A percentile compares a stretch with the other conserved stretches of the same genome.
Evolutionary conservation across 2,888 invertebrate genomes (phyloP).

Genomic region (Apodemia duryi): DNA sequence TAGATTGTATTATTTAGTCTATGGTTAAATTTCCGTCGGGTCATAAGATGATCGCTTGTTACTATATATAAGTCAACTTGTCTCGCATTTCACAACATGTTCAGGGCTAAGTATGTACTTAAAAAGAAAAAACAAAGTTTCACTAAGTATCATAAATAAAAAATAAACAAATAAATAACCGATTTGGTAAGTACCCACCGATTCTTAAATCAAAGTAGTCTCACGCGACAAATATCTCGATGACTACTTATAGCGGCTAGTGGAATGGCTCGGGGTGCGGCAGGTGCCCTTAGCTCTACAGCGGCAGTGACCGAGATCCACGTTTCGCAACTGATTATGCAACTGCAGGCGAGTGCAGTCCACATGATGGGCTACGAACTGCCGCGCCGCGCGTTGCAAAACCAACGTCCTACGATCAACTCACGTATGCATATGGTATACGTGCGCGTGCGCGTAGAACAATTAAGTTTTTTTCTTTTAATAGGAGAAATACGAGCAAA

Average conservation of each 20-base stretch:
- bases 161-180: too few relatives aligned
- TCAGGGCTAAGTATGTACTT: too few relatives aligned
- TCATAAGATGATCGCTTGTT: too few relatives aligned
- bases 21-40: too few relatives aligned
- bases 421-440: conserved; percentile 51
- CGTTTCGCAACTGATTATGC: conserved; percentile 71
- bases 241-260: conserved; percentile 21
- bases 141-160: too few relatives aligned
- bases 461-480: neutral
- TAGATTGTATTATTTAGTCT: too few relatives aligned
- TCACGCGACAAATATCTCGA: neutral
- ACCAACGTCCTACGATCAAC: conserved; percentile 38
- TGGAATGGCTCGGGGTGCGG: conserved; percentile 52
- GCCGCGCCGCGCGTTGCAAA: conserved; percentile 51
- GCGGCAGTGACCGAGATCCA: conserved; percentile 76
- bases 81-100: too few relatives aligned
- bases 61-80: too few relatives aligned
- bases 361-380: conserved; percentile 63
- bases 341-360: conserved; percentile 68
- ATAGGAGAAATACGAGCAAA: neutral
- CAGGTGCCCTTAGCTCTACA: conserved; percentile 47
- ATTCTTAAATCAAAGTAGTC: neutral
- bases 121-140: too few relatives aligned
- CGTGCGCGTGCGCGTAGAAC: conserved; percentile 33
- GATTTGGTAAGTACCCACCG: too few relatives aligned